Conservation (phyloP, 2,797 vertebrate genomes). For the Chrysocyon brachyurus region DNA sequence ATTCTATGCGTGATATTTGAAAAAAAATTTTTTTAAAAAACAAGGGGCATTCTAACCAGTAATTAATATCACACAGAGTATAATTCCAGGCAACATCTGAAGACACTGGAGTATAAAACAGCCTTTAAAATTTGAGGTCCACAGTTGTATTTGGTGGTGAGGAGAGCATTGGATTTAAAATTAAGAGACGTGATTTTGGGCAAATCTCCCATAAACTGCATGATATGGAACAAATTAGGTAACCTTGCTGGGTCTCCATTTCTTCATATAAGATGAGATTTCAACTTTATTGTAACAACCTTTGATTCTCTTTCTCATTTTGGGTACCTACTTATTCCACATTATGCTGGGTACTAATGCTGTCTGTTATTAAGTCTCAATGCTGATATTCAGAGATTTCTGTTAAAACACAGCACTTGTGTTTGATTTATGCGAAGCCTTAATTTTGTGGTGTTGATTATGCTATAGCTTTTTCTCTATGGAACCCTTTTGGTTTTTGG, state of each 20-base stretch:
- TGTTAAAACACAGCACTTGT: conserved; percentile 61
- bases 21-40: conserved; percentile 37
- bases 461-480: neutral
- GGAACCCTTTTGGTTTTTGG: conserved; percentile 55
- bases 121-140: neutral
- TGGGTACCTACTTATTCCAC: conserved; percentile 73
- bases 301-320: conserved; percentile 49
- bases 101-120: neutral
- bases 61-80: neutral
- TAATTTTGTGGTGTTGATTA: conserved; percentile 70
- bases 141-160: neutral
- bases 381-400: conserved; percentile 61
- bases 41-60: neutral
- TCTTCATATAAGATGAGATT: conserved; percentile 22
- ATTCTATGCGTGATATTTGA: conserved; percentile 24
- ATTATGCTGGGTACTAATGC: neutral
- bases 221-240: neutral
- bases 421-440: conserved; percentile 78
- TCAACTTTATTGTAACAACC: neutral
- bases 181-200: neutral
- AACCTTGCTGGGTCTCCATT: neutral
- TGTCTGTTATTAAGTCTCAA: conserved; percentile 64
- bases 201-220: neutral
- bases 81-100: neutral
- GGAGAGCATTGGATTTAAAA: neutral